Percentiles rank a stretch among this genome's conserved stretches.
Evolutionary conservation across 2,888 invertebrate genomes (phyloP).

Genomic region (Nudaria mundana): DNA sequence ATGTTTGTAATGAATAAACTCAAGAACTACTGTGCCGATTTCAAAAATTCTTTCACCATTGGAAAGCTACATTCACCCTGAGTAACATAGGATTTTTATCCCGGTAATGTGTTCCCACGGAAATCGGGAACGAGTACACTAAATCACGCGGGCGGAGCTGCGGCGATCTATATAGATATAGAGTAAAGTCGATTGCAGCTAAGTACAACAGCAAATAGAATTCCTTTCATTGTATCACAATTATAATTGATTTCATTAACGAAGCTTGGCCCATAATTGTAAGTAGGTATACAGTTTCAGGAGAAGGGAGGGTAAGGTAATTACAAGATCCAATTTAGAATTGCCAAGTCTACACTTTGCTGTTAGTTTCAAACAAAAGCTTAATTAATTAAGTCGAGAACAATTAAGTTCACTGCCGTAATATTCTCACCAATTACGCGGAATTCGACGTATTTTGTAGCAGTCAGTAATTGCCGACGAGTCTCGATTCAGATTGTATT

Average conservation of each 20-base stretch:
- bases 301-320: constrained; percentile 78
- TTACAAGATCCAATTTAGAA: constrained; percentile 82
- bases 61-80: no score
- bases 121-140: no score
- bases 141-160: no score
- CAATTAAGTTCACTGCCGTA: constrained; percentile 80
- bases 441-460: constrained; percentile 78
- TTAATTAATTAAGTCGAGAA: constrained; percentile 82
- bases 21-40: no score
- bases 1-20: no score
- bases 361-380: constrained; percentile 82
- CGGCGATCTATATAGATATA: no score
- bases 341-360: constrained; percentile 82
- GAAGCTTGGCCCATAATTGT: constrained; percentile 77
- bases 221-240: constrained; percentile 64
- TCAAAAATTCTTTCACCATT: no score
- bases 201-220: constrained; percentile 54
- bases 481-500: constrained; percentile 73
- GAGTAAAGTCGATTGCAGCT: no score
- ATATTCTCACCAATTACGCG: constrained; percentile 80
- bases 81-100: no score
- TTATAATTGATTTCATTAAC: constrained; percentile 78
- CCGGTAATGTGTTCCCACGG: no score
- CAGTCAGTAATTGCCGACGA: constrained; percentile 71
- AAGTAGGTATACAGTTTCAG: constrained; percentile 78